Conservation (phyloP, 1,140 invertebrate genomes). For the Mactra quadrangularis region DNA sequence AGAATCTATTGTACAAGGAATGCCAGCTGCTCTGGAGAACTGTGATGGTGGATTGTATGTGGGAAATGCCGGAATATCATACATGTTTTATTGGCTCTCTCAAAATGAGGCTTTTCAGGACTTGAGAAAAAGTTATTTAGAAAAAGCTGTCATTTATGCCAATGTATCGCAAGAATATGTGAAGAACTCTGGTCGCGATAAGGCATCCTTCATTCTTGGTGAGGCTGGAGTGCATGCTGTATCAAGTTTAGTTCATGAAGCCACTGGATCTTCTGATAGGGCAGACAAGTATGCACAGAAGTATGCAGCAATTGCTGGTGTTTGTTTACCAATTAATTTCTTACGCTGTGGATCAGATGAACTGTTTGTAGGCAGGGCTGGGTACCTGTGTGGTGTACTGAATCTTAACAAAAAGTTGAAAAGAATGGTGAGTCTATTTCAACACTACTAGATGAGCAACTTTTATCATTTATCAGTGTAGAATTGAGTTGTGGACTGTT, state of each 20-base stretch:
- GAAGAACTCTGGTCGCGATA: slow-evolving; percentile 61
- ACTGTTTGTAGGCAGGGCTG: slow-evolving; percentile 91
- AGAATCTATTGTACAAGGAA: slow-evolving; percentile 67
- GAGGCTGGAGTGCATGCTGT: slow-evolving; percentile 83
- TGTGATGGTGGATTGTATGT: slow-evolving; percentile 85
- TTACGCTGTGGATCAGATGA: slow-evolving; percentile 91
- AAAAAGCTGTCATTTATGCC: slow-evolving; percentile 78
- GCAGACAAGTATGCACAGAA: slow-evolving; percentile 71
- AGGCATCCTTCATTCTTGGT: slow-evolving; percentile 84
- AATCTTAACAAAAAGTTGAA: slow-evolving; percentile 85
- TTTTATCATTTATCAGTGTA: too few relatives aligned
- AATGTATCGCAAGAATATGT: slow-evolving; percentile 75
- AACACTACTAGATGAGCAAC: too few relatives aligned
- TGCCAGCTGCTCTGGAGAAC: slow-evolving; percentile 72
- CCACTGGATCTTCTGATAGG: slow-evolving; percentile 71
- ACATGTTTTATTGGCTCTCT: slow-evolving; percentile 84
- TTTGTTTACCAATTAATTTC: slow-evolving; percentile 86
- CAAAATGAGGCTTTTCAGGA: slow-evolving; percentile 72
- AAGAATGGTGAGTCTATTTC: slow-evolving; percentile 60
- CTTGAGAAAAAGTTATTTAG: slow-evolving; percentile 74
- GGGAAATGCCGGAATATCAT: slow-evolving; percentile 84
- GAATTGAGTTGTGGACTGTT: too few relatives aligned
- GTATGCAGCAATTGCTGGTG: slow-evolving; percentile 77
- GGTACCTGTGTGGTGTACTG: slow-evolving; percentile 90
- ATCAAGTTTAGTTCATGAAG: slow-evolving; percentile 79